Conservation (phyloP, 2,888 invertebrate genomes). For the Ditylenchus weischeri region DNA sequence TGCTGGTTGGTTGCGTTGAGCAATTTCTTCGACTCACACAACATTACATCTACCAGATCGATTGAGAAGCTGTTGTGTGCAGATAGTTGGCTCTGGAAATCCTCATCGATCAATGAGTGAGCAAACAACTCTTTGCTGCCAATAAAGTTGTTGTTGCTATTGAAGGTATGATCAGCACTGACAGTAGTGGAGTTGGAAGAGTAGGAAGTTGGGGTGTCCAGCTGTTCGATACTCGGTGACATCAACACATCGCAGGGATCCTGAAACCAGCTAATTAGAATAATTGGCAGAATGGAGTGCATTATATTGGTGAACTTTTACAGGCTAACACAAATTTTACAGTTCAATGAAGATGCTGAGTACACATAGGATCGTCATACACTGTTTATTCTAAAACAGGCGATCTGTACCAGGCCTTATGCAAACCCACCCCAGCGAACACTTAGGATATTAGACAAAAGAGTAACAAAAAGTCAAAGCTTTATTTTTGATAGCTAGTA, state of each 20-base stretch:
- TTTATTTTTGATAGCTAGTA: no score
- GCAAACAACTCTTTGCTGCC: not conserved
- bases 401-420: no score
- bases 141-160: not conserved
- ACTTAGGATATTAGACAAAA: not conserved
- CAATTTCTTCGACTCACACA: not conserved
- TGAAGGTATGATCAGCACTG: not conserved
- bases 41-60: not conserved
- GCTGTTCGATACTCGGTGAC: conserved; percentile 4
- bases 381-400: no score
- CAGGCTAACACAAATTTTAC: no score
- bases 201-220: conserved; percentile 1
- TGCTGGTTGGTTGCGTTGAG: not conserved
- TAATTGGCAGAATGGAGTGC: no score
- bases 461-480: no score
- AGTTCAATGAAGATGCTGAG: not conserved
- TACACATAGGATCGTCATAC: no score
- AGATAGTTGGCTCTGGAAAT: conserved; percentile 19
- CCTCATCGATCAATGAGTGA: conserved; percentile 21
- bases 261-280: not conserved
- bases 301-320: no score
- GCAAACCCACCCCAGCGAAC: not conserved
- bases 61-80: not conserved
- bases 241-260: conserved; percentile 13
- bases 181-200: not conserved